A percentile compares a stretch with the other conserved stretches of the same genome.
Evolutionary conservation across 37 sponge, comb jelly and placozoan species (phyloP).

Genomic region (Aplysina aerophoba): DNA sequence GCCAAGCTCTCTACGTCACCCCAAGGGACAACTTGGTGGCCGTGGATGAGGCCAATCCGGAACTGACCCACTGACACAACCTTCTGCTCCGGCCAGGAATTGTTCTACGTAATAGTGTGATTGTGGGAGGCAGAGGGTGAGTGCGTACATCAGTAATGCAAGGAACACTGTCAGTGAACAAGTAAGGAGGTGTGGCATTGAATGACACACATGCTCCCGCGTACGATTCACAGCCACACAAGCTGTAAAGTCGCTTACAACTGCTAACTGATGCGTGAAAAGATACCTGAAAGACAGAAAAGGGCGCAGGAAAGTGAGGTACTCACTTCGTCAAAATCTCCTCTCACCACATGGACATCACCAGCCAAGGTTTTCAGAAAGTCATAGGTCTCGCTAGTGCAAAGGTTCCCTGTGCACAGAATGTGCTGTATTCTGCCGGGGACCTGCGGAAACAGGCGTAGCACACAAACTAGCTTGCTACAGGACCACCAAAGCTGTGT

Average conservation of each 20-base stretch:
- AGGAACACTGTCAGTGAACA: neutral
- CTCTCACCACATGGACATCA: slow-evolving; percentile 94
- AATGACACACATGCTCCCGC: neutral
- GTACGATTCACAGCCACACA: too few species aligned
- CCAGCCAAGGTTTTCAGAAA: slow-evolving; percentile 96
- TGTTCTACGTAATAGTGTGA: slow-evolving; percentile 36
- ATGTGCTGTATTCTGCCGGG: slow-evolving; percentile 99
- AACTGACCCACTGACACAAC: slow-evolving; percentile 96
- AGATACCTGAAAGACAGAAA: too few species aligned
- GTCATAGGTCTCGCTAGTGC: slow-evolving; percentile 92
- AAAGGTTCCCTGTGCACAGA: slow-evolving; percentile 98
- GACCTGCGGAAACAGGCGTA: slow-evolving; percentile 52
- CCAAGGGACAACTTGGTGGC: slow-evolving; percentile 99
- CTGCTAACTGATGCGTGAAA: too few species aligned
- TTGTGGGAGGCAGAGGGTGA: neutral
- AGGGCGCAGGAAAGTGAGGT: neutral
- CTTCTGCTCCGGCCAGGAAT: slow-evolving; percentile 94
- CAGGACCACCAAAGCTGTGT: neutral
- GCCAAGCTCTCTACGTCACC: slow-evolving; percentile 95
- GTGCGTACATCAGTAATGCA: neutral
- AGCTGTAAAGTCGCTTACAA: too few species aligned
- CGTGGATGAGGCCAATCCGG: slow-evolving; percentile 94
- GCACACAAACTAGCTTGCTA: neutral
- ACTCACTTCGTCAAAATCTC: slow-evolving; percentile 97
- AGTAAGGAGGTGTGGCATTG: neutral